These are phyloP conservation scores for Eurois occulta DNA, from an alignment of 2,888 invertebrate species.

Conservation along the genomic window DNA sequence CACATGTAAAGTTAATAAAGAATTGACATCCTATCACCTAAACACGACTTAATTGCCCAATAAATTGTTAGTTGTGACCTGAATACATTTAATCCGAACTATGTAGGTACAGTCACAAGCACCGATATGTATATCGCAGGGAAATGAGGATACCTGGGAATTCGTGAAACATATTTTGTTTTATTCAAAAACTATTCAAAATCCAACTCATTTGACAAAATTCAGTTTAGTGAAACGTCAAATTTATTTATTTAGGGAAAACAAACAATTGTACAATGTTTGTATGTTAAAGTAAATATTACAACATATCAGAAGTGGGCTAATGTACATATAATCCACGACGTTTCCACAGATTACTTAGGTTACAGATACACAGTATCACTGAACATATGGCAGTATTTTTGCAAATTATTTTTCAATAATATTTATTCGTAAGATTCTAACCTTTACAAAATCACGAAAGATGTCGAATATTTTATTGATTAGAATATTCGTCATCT, in stretches of 20 bases:
- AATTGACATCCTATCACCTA: slow-evolving; percentile 50
- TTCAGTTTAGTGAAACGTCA: background rate
- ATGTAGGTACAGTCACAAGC: background rate
- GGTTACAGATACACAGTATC: background rate
- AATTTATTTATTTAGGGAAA: background rate
- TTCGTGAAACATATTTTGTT: background rate
- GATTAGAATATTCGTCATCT: background rate
- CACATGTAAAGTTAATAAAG: slow-evolving; percentile 16
- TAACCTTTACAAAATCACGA: background rate
- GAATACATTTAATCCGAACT: slow-evolving; percentile 60
- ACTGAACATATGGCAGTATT: background rate
- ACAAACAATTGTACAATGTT: background rate
- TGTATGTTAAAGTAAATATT: background rate
- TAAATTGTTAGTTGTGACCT: slow-evolving; percentile 63
- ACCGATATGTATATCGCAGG: background rate
- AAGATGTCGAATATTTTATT: background rate
- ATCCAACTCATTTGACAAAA: background rate
- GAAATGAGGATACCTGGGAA: background rate
- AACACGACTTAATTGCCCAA: slow-evolving; percentile 54
- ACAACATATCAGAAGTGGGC: background rate
- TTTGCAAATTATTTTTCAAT: background rate
- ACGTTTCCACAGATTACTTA: background rate
- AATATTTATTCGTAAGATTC: background rate
- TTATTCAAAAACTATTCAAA: background rate
- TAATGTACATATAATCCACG: background rate